phyloP scores from a whole-genome alignment of 2,888 invertebrate genomes.

The Masnerella sp. region DNA sequence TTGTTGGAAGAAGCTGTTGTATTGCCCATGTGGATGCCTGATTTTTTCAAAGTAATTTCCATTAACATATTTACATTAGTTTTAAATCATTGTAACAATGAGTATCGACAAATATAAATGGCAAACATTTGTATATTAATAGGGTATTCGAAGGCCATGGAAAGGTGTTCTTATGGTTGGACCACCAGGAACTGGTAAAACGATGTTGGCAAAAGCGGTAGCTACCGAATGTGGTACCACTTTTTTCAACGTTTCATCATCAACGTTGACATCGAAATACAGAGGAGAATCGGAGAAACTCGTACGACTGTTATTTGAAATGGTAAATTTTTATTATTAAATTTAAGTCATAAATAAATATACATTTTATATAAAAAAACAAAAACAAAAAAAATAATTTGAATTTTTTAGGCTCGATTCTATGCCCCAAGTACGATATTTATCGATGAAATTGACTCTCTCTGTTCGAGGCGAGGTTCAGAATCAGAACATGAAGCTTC shows the following conservation, averaged over 20 bases:
- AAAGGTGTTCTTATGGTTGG: constrained; percentile 97
- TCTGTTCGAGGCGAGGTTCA: constrained; percentile 96
- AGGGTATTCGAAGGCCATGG: constrained; percentile 97
- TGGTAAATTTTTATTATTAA: constrained; percentile 86
- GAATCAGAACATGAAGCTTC: constrained; percentile 99
- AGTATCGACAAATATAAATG: too few species aligned
- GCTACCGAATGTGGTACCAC: constrained; percentile 89
- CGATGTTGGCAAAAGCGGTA: constrained; percentile 91
- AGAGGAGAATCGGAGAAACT: constrained; percentile 97
- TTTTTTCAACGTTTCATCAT: constrained; percentile 94
- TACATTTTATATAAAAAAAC: too few species aligned
- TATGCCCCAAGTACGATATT: constrained; percentile 99
- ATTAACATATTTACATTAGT: too few species aligned
- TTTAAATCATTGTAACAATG: too few species aligned
- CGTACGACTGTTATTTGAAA: constrained; percentile 95
- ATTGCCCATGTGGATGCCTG: constrained; percentile 98
- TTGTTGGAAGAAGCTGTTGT: constrained; percentile 98
- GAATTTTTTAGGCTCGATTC: constrained; percentile 88
- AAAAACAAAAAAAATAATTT: neutral
- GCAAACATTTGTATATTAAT: too few species aligned
- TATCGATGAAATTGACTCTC: constrained; percentile 98
- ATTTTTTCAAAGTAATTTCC: constrained; percentile 94
- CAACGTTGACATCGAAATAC: constrained; percentile 96
- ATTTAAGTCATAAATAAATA: too few species aligned
- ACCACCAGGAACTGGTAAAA: constrained; percentile 94